These are phyloP conservation scores for Hexactinellida sp. DNA, from an alignment of 37 sponge, comb jelly and placozoan genomes.

Conservation along the genomic window DNA sequence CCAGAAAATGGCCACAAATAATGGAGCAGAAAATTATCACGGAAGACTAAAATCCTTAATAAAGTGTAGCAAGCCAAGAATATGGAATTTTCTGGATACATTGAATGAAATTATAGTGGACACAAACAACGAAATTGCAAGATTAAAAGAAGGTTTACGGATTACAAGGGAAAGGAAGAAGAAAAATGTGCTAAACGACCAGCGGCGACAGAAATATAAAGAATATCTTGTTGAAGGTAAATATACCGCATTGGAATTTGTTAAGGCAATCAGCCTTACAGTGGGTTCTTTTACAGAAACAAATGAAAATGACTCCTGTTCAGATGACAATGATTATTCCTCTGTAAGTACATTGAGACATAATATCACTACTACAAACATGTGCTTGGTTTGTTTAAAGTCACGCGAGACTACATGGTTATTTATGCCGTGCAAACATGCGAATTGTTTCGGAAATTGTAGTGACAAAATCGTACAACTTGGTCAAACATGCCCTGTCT, in stretches of 20 bases:
- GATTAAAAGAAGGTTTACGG: slow-evolving; percentile 17
- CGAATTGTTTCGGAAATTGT: slow-evolving; percentile 13
- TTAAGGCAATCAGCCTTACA: slow-evolving; percentile 7
- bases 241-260: slow-evolving; percentile 11
- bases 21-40: slow-evolving; percentile 15
- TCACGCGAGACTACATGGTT: slow-evolving; percentile 6
- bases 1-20: slow-evolving; percentile 19
- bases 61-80: slow-evolving; percentile 12
- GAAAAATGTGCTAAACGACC: slow-evolving; percentile 12
- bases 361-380: slow-evolving; percentile 11
- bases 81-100: slow-evolving; percentile 13
- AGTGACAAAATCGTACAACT: slow-evolving; percentile 7
- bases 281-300: slow-evolving; percentile 1
- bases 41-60: slow-evolving; percentile 15
- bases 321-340: slow-evolving; percentile 12
- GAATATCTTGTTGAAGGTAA: slow-evolving; percentile 15
- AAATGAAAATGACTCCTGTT: slow-evolving; percentile 15
- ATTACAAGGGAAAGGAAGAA: slow-evolving; percentile 14
- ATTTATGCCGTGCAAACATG: slow-evolving; percentile 13
- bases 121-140: slow-evolving; percentile 9
- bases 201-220: slow-evolving; percentile 12
- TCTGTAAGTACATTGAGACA: background rate
- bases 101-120: slow-evolving; percentile 10
- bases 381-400: background rate
- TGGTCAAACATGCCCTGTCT: slow-evolving; percentile 18